Evolutionary conservation across 2,888 invertebrate species (phyloP), one percentile per base, ranked within the genome.

Genomic region (Cheilosia impressa): DNA sequence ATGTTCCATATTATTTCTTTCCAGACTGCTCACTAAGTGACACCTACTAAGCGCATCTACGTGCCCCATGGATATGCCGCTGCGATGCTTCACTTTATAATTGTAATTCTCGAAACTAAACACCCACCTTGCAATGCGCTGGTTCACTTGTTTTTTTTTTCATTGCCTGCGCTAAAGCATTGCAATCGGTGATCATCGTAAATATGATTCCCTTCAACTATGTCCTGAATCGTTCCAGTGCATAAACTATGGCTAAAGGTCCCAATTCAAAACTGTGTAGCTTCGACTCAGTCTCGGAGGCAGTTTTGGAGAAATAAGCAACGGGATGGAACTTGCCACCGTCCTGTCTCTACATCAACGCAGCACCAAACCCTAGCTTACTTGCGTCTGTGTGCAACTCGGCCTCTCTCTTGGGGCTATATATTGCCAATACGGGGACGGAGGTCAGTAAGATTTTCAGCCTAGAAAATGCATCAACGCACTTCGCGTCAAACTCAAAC

Each of bases 331-430:
- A 69, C 43, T 71, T 69, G n/a, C 57, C 75, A 60, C 80, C 73
- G 13, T 80, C 71, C 45, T 85, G 82, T 27, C 62, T 69, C 2
- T 71, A 65, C 22, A 84, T 55, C 31, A 87, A 41, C 10, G 90
- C 88, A 34, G 60, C 50, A 17, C 90, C 90, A 55, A 89, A 87
- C 0, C 90, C 90, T 1, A 83, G 9, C 3, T 78, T 31, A 71
- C 89, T 89, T 4, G 90, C 89, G 80, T 91, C 90, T 2, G 89
- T 89, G 71, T 91, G 90, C 6, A 90, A 60, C 79, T 91, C 89
- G 13, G 89, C 89, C 52, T 87, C 84, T 4, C 65, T 57, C 66
- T 75, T 72, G 13, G 88, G 89, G 50, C 90, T 82, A 73, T 89
- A 92, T 5, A 91, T 77, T 3, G 88, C 85, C 27, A 91, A 77